phyloP scores from a whole-genome alignment of 2,888 invertebrate genomes.

The Drosophila picticornis region DNA sequence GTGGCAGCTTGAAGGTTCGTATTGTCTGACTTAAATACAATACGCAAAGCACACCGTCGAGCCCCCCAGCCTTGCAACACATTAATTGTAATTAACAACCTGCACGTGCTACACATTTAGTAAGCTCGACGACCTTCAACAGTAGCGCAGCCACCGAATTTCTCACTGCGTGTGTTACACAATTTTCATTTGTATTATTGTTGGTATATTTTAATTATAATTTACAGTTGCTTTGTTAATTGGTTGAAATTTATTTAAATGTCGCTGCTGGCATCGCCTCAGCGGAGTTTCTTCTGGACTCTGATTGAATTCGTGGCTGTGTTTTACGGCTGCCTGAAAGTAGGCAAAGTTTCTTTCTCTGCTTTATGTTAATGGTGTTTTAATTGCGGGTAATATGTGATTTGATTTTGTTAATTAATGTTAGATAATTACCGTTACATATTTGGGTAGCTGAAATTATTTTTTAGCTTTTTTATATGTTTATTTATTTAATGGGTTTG shows the following conservation, averaged over 20 bases:
- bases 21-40: constrained; percentile 28
- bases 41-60: constrained; percentile 11
- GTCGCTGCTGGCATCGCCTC: not conserved
- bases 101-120: constrained; percentile 61
- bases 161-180: constrained; percentile 2
- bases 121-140: constrained; percentile 47
- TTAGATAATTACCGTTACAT: constrained; percentile 1
- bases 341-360: constrained; percentile 34
- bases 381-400: not conserved
- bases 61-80: not conserved
- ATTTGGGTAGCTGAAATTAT: not conserved
- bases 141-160: constrained; percentile 6
- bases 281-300: constrained; percentile 24
- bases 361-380: not conserved
- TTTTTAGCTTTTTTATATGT: not conserved
- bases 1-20: constrained; percentile 46
- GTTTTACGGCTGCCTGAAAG: constrained; percentile 39
- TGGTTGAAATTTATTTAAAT: constrained; percentile 32
- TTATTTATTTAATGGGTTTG: no score
- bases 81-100: constrained; percentile 78
- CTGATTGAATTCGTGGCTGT: not conserved
- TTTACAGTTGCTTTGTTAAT: constrained; percentile 47
- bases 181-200: constrained; percentile 21
- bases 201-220: constrained; percentile 55
- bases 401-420: constrained; percentile 3